Evolutionary conservation across 2,797 vertebrate genomes (phyloP).

Genomic region (Benthosema pterotum): DNA sequence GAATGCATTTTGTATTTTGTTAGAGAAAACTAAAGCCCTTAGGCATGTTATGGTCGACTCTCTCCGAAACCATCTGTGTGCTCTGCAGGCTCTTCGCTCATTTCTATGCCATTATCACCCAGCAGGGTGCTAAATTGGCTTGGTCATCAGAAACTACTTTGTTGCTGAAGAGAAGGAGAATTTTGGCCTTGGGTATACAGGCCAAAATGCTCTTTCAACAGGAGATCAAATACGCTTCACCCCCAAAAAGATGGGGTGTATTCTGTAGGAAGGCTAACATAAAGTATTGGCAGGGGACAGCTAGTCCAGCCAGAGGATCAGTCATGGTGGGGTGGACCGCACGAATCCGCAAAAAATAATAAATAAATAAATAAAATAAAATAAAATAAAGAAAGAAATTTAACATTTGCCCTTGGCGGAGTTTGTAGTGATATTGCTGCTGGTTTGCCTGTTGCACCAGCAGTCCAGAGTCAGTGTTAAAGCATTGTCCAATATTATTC

Average conservation of each 20-base stretch:
- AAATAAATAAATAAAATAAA: too few relatives aligned
- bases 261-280: conserved; percentile 13
- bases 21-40: conserved; percentile 10
- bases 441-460: not conserved
- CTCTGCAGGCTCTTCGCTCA: not conserved
- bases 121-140: conserved; percentile 41
- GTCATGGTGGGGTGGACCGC: not conserved
- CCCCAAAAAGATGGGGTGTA: conserved; percentile 9
- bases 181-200: conserved; percentile 19
- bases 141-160: conserved; percentile 26
- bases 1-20: not conserved
- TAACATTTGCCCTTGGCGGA: too few relatives aligned
- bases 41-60: conserved; percentile 4
- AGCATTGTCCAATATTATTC: too few relatives aligned
- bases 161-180: not conserved
- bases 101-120: conserved; percentile 10
- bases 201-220: conserved; percentile 35
- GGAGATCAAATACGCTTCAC: conserved; percentile 30
- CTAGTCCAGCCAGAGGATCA: conserved; percentile 17
- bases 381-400: too few relatives aligned
- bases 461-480: too few relatives aligned
- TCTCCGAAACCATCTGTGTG: conserved; percentile 7
- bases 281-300: conserved; percentile 1
- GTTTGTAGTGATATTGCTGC: not conserved
- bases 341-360: too few relatives aligned